Percentiles rank a stretch among this genome's conserved stretches.
phyloP scores from a whole-genome alignment of 1,140 invertebrate species.

The Drosophila ananassae region DNA sequence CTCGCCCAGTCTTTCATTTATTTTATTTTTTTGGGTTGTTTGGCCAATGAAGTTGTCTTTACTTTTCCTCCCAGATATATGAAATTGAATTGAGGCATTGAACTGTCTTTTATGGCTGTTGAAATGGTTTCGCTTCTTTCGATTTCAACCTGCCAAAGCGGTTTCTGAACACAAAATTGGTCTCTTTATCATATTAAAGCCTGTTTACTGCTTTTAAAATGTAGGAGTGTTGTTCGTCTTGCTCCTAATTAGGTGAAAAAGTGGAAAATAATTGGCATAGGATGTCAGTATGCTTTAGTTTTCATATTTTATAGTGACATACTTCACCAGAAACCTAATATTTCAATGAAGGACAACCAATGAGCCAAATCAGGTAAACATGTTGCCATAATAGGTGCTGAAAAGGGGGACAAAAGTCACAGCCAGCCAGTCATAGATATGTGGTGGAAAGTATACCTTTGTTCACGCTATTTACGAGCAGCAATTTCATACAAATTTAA shows the following conservation, averaged over 20 bases:
- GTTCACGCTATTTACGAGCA: constrained; percentile 54
- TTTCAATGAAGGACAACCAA: not conserved
- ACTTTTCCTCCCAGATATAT: constrained; percentile 21
- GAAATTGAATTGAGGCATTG: constrained; percentile 55
- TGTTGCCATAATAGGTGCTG: constrained; percentile 53
- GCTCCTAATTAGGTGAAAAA: not conserved
- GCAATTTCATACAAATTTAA: constrained; percentile 82
- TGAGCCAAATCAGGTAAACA: constrained; percentile 63
- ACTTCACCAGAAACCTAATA: not conserved
- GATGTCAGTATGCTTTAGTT: no score
- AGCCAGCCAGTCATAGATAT: constrained; percentile 10
- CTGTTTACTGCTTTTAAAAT: not conserved
- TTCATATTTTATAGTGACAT: not conserved
- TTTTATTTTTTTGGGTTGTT: not conserved
- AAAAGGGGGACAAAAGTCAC: constrained; percentile 17
- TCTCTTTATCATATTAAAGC: constrained; percentile 1
- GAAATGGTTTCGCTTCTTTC: constrained; percentile 35
- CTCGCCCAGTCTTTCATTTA: not conserved
- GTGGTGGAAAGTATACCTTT: constrained; percentile 46
- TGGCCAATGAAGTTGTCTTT: constrained; percentile 49
- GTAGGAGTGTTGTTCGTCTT: not conserved
- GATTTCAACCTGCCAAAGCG: constrained; percentile 25
- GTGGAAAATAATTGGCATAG: not conserved
- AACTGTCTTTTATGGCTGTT: constrained; percentile 57
- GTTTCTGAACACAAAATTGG: constrained; percentile 6